Base-by-base conservation (phyloP, 2,888 invertebrate species). In the Cerceris rybyensis region DNA sequence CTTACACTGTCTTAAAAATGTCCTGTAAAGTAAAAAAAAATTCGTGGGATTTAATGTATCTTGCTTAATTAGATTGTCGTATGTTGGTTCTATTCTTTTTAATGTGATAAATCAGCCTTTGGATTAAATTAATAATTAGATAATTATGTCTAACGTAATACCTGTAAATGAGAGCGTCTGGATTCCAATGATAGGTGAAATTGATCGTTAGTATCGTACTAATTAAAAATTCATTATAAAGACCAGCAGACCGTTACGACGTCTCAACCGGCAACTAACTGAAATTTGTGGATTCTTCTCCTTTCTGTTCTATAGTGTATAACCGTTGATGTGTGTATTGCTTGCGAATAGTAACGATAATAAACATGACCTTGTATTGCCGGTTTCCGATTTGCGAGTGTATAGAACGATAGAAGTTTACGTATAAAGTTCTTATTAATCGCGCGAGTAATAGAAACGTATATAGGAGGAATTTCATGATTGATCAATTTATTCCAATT, bases 251-350 rank as follows among this genome's bases (percentile, higher is more conserved):
- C 70, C 80, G 86, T 82, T 78, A 75, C 80, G 75, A 83, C 65
- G 78, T 81, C 28, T 28, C 73, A 75, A 83, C 54, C 69, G 81
- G 74, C 80, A 78, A 85, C 85, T 85, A 41, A 75, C 17, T 49
- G 42, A 78, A 69, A 49, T n/a, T 52, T 58, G 28, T 28, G 50
- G 7, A 28, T 16, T 64, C 14, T 39, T 60, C 63, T 70, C 46
- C 65, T 65, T 55, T 55, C 60, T 17, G 16, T 14, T 52, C 39
- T 16, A 70, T 11, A 41, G 16, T 42, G 16, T 9, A 28, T 9
- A 8, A n/a, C 61, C 17, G 28, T 14, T 65, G 13, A n/a, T 39
- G 59, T 42, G 52, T 55, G n/a, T n/a, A 11, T 46, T n/a, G 50
- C 57, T 43, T 43, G 39, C 28, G 59, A 43, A 50, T 14, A 1